Evolutionary conservation across 2,888 invertebrate genomes (phyloP), one percentile per base, ranked within the genome.

Genomic region (Rhorus exstirpatorius): DNA sequence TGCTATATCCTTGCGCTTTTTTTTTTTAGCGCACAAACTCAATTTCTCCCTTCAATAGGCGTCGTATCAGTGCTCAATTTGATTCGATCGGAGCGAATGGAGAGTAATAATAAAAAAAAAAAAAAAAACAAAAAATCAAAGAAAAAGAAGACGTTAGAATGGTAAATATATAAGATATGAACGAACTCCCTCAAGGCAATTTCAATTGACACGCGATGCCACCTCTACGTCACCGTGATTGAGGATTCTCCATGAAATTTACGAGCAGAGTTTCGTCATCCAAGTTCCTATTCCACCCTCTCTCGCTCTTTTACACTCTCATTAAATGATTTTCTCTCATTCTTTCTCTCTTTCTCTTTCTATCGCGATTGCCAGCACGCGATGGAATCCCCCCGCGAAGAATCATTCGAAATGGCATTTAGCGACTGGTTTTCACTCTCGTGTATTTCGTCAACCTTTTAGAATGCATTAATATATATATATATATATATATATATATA

Each of bases 241-340:
- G 68, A 78, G 78, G 81, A 78, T 81, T 81, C 81, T 78, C 68
- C 74, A 74, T 81, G 81, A 81, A 81, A 81, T 78, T 78, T 74
- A 78, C 58, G 61, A 74, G 44, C 46, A 55, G 31, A 49, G 26
- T 81, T 81, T 81, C 81, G 74, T 81, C 81, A 81, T 81, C 81
- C 78, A 49, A 72, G 26, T 74, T 68, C 46, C 70, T 63, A 38
- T 26, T 8, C 14, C 41, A 12, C n/a, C 26, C 68, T 70, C 55
- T 53, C 53, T 55, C 75, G 21, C 17, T 38, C n/a, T 35, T 8
- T 14, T 21, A 12, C 7, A 10, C 61, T 41, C 53, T 74, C 51
- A 35, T 3, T 31, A 31, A 31, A 31, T n/a, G n/a, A 31, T 31
- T 3, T 6, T 31, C 2, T 31, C 35, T n/a, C 44, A 8, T 8